These are phyloP conservation scores for Bimastos eiseni DNA, from an alignment of 2,888 invertebrate species.

Conservation along the genomic window DNA sequence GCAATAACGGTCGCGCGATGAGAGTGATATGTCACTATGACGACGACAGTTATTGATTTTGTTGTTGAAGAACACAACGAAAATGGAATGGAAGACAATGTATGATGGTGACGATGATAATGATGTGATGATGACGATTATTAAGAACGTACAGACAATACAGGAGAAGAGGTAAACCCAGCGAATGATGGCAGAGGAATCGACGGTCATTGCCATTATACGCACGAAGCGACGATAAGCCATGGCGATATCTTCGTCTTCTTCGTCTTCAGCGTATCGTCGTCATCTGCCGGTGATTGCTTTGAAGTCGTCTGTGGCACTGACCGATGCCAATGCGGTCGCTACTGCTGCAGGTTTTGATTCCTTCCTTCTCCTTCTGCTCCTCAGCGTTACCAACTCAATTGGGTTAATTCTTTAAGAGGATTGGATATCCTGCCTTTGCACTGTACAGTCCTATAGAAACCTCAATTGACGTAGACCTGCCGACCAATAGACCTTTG, in stretches of 20 bases:
- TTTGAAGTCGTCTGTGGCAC: background rate
- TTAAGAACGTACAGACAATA: background rate
- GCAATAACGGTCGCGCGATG: background rate
- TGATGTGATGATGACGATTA: background rate
- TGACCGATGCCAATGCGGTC: background rate
- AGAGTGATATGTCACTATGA: background rate
- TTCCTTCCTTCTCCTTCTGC: background rate
- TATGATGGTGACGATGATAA: too few species aligned
- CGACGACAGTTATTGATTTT: too few species aligned
- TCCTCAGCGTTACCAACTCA: background rate
- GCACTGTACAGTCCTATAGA: background rate
- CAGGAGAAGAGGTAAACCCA: background rate
- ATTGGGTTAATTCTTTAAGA: background rate
- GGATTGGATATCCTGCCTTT: background rate
- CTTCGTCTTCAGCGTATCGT: background rate
- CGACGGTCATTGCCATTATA: too few species aligned
- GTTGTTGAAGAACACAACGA: background rate
- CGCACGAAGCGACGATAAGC: background rate
- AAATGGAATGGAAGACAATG: background rate
- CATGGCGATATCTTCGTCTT: background rate
- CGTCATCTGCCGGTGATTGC: background rate
- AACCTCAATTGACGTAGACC: background rate
- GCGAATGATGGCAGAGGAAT: background rate
- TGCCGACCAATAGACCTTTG: background rate
- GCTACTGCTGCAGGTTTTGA: background rate